Base-by-base conservation (phyloP, 2,797 vertebrate species). In the Molossus molossus region DNA sequence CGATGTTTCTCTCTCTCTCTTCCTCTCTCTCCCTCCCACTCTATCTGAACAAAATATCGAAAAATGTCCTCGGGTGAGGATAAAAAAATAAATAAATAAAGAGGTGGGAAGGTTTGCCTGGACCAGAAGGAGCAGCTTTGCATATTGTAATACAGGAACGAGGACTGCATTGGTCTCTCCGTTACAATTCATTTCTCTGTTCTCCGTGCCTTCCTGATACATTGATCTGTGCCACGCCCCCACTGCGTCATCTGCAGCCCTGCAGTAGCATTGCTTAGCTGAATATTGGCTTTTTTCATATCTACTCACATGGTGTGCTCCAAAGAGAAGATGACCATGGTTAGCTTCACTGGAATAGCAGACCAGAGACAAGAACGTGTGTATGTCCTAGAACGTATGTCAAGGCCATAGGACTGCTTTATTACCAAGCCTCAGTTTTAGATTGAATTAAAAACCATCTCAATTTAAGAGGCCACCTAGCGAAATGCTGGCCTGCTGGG, bases 401-500 rank as follows among this genome's bases (percentile, higher is more conserved):
- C 23, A 45, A 60, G 21, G 50, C 29, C 14, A 6, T 4, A 15
- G 25, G 17, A 20, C 73, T 55, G 21, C 29, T 75, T 76, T 45
- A 33, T 80, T 15, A 18, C 18, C 69, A 60, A 69, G 7, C 0
- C 12, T 91, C 45, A 1, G 5, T 9, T 94, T 92, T 48, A 73
- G 50, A 70, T 33, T 60, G 57, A 85, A 58, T 67, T 92, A 55
- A 81, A 95, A 89, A 48, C 29, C 25, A 64, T 62, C 40, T 62
- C 82, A 40, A 40, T 72, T 75, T 70, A 86, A 92, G 64, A 93
- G 53, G 11, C 92, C 67, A 87, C 65, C 33, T 62, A 33, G 69
- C n/a, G 92, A 93, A 50, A 88, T 12, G 14, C 4, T 58, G 67
- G 53, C 25, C 55, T 20, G 11, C 79, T 40, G 9, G 0, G 29